Conservation (phyloP, 2,888 invertebrate species). For the Gandaritis pyraliata region DNA sequence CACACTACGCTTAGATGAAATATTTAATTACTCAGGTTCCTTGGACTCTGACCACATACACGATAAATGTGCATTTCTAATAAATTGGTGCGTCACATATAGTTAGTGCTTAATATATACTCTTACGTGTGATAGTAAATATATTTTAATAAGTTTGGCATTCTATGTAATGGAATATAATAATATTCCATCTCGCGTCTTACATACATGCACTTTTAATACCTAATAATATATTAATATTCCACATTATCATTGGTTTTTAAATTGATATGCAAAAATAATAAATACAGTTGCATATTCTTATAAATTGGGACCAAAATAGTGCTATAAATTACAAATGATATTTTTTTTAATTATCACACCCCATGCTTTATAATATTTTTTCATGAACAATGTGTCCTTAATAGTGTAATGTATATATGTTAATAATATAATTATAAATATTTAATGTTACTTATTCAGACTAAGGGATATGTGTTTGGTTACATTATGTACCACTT, state of each 20-base stretch:
- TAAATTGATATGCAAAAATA: neutral
- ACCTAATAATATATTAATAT: conserved; percentile 15
- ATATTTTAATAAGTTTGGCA: conserved; percentile 49
- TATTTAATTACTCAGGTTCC: conserved; percentile 70
- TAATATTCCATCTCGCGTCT: conserved; percentile 75
- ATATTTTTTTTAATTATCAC: conserved; percentile 47
- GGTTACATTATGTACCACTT: conserved; percentile 74
- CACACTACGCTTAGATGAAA: conserved; percentile 35
- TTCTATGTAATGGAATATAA: conserved; percentile 66
- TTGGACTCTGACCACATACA: conserved; percentile 63
- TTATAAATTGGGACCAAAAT: conserved; percentile 22
- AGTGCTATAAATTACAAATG: neutral
- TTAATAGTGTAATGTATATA: conserved; percentile 39
- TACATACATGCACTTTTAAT: conserved; percentile 63
- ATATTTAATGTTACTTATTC: conserved; percentile 60
- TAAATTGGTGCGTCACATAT: conserved; percentile 30
- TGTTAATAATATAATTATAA: conserved; percentile 35
- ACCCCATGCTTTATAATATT: conserved; percentile 46
- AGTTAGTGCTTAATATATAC: conserved; percentile 23
- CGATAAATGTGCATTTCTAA: conserved; percentile 19
- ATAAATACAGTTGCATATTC: conserved; percentile 8
- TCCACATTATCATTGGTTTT: conserved; percentile 12
- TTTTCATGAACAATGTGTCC: conserved; percentile 28
- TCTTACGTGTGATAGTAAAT: neutral
- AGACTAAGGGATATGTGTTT: conserved; percentile 81